A percentile compares a stretch with the other conserved stretches of the same genome.
phyloP scores from a whole-genome alignment of 2,113 vertebrate genomes.

The Micronycteris hirsuta region DNA sequence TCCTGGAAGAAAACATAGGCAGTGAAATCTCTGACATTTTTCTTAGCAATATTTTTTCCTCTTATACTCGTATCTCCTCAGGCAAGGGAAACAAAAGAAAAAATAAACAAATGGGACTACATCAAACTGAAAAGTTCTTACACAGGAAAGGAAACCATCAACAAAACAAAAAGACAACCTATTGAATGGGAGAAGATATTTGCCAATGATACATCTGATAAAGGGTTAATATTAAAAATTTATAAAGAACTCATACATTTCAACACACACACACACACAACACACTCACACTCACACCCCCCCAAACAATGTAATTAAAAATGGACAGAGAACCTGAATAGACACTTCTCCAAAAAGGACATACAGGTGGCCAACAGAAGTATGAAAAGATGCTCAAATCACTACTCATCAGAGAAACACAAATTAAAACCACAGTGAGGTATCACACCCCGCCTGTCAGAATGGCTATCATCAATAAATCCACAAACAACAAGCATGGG shows the following conservation, averaged over 20 bases:
- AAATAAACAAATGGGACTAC: neutral
- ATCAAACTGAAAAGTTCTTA: neutral
- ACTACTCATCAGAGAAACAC: neutral
- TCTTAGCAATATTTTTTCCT: neutral
- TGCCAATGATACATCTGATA: neutral
- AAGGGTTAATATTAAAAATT: neutral
- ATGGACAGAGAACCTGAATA: neutral
- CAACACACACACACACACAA: neutral
- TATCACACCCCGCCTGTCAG: neutral
- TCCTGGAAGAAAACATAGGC: neutral
- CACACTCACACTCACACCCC: too few species aligned
- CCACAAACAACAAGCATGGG: neutral
- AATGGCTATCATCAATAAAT: neutral
- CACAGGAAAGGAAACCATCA: neutral
- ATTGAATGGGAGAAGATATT: neutral
- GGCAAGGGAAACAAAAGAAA: neutral
- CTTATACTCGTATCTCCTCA: neutral
- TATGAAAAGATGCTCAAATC: neutral
- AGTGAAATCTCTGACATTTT: neutral
- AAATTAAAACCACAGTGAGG: neutral
- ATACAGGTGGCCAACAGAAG: neutral
- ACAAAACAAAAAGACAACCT: neutral
- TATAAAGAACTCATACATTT: neutral
- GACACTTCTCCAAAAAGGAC: neutral
- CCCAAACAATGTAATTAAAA: neutral